phyloP scores from a whole-genome alignment of 2,113 vertebrate genomes.

The cattle (Bos taurus) region ARS-UCD2.0 NC_037339.1:2369501-2370000 shows the following conservation, averaged over 20 bases:
- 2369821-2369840: too few species aligned
- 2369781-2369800: background rate
- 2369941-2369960: background rate
- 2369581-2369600: background rate
- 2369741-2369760: background rate
- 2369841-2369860: too few species aligned
- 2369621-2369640: background rate
- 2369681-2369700: background rate
- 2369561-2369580: background rate
- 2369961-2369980: background rate
- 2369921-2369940: background rate
- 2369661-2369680: background rate
- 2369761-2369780: background rate
- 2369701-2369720: background rate
- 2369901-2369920: background rate
- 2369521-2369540: background rate
- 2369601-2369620: background rate
- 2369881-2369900: too few species aligned
- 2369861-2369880: too few species aligned
- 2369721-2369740: conserved; percentile 5
- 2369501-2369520: background rate
- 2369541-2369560: background rate
- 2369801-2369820: background rate
- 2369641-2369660: background rate
- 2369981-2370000: background rate